Conservation (phyloP, 2,113 vertebrate species). For the Ceratotherium simum region DNA sequence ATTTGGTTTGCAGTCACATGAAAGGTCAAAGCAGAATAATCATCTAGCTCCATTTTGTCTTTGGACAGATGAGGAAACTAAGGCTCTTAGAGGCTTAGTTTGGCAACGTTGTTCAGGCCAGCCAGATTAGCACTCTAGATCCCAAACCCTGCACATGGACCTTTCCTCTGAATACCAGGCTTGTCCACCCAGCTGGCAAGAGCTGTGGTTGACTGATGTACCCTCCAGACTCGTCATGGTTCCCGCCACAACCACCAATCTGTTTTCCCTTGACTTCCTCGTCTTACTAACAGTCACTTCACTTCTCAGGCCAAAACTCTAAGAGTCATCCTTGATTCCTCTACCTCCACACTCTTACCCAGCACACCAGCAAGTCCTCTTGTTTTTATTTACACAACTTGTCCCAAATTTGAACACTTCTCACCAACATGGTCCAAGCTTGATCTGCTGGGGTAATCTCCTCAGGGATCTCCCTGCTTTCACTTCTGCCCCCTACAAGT, state of each 20-base stretch:
- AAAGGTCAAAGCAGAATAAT: background rate
- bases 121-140: fast-evolving
- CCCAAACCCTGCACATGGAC: background rate
- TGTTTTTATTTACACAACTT: background rate
- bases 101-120: background rate
- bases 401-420: background rate
- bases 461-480: background rate
- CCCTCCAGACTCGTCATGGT: fast-evolving
- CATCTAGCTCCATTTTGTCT: background rate
- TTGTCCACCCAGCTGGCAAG: background rate
- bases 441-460: too few species aligned
- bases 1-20: background rate
- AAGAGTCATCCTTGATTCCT: background rate
- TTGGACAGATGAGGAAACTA: background rate
- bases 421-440: background rate
- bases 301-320: background rate
- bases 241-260: background rate
- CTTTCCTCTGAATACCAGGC: background rate
- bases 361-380: background rate
- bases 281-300: background rate
- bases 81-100: background rate
- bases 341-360: background rate
- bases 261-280: background rate
- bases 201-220: background rate
- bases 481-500: background rate